Percentiles rank a stretch among this genome's conserved stretches.
These are phyloP conservation scores for Podocnemis expansa DNA, from an alignment of 2,113 vertebrate genomes.

Conservation along the genomic window DNA sequence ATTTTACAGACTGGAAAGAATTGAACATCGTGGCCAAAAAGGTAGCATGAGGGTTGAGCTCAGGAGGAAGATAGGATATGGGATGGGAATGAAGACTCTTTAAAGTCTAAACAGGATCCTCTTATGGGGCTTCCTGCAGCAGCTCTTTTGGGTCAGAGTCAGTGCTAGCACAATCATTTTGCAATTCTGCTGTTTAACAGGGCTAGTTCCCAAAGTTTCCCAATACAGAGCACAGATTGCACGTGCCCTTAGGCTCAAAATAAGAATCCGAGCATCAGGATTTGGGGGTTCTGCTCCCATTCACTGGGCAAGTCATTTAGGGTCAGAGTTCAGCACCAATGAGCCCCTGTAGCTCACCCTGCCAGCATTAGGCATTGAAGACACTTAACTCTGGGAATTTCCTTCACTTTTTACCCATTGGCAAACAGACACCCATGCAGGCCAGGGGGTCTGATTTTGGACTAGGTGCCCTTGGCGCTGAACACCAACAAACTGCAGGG, in stretches of 20 bases:
- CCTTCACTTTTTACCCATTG: background rate
- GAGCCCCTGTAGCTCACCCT: background rate
- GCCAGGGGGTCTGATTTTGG: background rate
- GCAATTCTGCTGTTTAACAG: background rate
- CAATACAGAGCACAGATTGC: background rate
- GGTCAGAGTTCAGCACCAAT: background rate
- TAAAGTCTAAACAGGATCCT: background rate
- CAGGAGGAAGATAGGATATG: background rate
- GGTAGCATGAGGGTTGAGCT: background rate
- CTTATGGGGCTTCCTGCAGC: background rate
- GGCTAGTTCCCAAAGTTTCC: background rate
- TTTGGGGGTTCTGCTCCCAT: background rate
- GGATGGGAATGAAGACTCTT: background rate
- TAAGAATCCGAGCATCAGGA: rapidly evolving
- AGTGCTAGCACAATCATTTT: background rate
- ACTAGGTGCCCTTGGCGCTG: rapidly evolving
- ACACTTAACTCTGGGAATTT: background rate
- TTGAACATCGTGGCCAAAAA: background rate
- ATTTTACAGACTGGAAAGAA: background rate
- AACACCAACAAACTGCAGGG: rapidly evolving
- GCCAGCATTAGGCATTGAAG: background rate
- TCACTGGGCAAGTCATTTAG: background rate
- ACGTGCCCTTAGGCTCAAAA: background rate
- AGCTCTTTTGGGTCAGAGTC: background rate
- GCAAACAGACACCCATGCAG: background rate